Base-by-base conservation (phyloP, 1,140 invertebrate genomes). In the Drosophila ambigua region DNA sequence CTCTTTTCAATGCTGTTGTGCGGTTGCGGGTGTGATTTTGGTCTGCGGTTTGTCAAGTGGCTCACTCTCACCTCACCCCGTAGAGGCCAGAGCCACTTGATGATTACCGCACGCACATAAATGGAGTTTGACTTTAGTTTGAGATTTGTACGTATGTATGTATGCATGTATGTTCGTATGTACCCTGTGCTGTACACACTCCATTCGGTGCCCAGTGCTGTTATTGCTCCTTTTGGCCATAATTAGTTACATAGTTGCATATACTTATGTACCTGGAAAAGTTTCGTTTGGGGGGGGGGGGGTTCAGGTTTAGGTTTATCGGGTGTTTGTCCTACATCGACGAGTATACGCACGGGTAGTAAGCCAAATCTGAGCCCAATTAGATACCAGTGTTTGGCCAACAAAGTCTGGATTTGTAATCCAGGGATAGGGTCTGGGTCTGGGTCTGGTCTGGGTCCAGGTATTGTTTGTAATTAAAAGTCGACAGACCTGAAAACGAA, bases 1-100 rank as follows among this genome's bases (percentile, higher is more conserved):
- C 16, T 57, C 4, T 24, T n/a, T 49, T 5, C 23, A 23, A 23
- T 64, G 39, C 52, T 67, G 44, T 55, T 61, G 51, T 50, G 45
- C 35, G 41, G 43, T 55, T 72, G 69, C 67, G 69, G 64, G 57
- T 72, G 69, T 26, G 69, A 67, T 67, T 72, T 67, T 61, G 69
- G 69, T 61, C 55, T 61, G 51, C 41, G 64, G 68, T 15, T 72
- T 60, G 44, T 45, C 39, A 58, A 65, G 51, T 35, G 51, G 15
- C 31, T 31, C 8, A 35, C 51, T 53, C 31, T 8, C 39, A 23
- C 11, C 39, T 26, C 23, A 16, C 23, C 4, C 3, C n/a, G 4
- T 9, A 15, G 15, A 57, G 54, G 23, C 28, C 54, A 24, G 54
- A 13, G 28, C 54, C 54, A 57, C 54, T 45, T 28, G 43, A 45